phyloP scores from a whole-genome alignment of 1,140 invertebrate species.

The Ridgeia piscesae region DNA sequence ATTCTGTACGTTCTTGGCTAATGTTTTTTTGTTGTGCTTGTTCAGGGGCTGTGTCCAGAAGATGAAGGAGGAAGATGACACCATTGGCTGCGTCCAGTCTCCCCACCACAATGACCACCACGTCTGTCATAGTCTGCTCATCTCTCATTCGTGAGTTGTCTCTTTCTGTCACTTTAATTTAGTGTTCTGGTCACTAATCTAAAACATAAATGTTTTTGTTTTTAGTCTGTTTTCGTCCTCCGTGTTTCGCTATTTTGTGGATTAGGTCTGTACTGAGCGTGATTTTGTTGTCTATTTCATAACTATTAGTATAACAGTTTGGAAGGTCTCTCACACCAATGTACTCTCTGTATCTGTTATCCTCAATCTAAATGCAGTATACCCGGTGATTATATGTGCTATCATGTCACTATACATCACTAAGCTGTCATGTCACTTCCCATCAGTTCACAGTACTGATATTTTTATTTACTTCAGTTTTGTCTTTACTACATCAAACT shows the following conservation, averaged over 20 bases:
- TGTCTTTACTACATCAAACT: too few species aligned
- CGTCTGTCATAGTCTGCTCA: not conserved
- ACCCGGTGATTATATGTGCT: too few species aligned
- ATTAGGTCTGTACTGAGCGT: too few species aligned
- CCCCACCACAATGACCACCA: not conserved
- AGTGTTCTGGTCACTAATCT: not conserved
- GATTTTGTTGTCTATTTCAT: too few species aligned
- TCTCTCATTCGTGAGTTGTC: not conserved
- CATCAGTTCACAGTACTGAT: too few species aligned
- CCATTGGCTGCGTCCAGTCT: not conserved
- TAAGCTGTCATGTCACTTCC: too few species aligned
- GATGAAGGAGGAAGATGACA: not conserved
- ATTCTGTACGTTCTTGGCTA: not conserved
- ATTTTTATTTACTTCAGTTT: too few species aligned
- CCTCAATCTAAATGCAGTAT: too few species aligned
- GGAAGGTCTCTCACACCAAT: too few species aligned
- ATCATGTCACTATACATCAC: too few species aligned
- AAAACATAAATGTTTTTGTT: not conserved
- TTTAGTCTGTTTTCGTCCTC: not conserved
- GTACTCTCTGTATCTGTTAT: too few species aligned
- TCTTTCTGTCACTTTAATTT: not conserved
- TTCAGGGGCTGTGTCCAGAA: not conserved
- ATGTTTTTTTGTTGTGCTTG: not conserved
- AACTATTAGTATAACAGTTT: too few species aligned
- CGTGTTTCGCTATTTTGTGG: not conserved